phyloP scores from a whole-genome alignment of 2,113 vertebrate species.

The Python bivittatus region DNA sequence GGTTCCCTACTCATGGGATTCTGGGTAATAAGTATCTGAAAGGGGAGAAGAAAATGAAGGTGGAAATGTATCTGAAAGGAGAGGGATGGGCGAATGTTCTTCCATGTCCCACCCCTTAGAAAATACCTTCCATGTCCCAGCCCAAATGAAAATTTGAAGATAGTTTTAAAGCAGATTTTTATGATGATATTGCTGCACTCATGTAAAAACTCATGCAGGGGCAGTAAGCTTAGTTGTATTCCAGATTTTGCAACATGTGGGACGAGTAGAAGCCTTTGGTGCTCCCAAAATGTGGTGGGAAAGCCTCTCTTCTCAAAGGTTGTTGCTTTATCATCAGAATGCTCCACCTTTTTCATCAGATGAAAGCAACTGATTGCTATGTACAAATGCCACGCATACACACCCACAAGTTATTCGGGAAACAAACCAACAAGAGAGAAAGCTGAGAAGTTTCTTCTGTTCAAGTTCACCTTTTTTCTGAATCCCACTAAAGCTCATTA shows the following conservation, averaged over 20 bases:
- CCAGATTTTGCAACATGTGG: neutral
- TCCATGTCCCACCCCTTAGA: neutral
- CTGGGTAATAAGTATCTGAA: neutral
- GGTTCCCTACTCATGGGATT: neutral
- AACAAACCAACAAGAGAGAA: neutral
- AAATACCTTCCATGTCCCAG: neutral
- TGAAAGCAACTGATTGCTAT: neutral
- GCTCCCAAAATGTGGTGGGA: neutral
- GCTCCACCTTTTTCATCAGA: neutral
- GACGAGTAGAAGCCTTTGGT: neutral
- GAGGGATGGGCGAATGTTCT: neutral
- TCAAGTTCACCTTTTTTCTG: neutral
- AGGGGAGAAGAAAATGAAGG: neutral
- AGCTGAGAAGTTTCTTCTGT: neutral
- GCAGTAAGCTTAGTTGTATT: neutral
- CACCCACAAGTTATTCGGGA: neutral
- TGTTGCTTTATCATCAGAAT: neutral
- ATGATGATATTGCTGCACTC: neutral
- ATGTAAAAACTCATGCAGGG: neutral
- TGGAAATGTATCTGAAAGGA: neutral
- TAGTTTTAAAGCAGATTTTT: neutral
- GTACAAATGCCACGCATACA: neutral
- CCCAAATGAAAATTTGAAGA: neutral
- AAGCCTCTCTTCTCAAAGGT: neutral
- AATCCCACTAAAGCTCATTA: neutral